Base-by-base conservation (phyloP, 2,797 vertebrate species). In the Intellagama lesueurii region DNA sequence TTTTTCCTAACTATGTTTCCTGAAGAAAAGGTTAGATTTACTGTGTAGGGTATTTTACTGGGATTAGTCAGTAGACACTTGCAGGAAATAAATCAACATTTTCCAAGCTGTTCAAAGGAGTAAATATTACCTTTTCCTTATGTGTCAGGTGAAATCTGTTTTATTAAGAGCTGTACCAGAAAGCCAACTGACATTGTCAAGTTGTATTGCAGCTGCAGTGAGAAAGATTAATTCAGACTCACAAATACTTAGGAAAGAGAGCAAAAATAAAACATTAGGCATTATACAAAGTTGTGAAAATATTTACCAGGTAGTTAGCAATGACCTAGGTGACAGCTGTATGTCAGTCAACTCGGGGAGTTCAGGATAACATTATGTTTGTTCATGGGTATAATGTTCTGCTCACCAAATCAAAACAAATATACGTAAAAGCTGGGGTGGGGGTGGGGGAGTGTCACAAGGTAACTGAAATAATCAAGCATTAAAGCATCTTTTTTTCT, bases 71-170 rank as follows among this genome's bases (percentile, higher is more conserved):
- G 60, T 85, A 69, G 52, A 64, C 79, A 28, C 60, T 40, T 85
- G 60, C 35, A 72, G 88, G 88, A 85, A 80, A 68, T 66, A 76
- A 83, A 85, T 80, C 76, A 85, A 80, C 76, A 80, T 85, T 89
- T 89, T 80, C 83, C 88, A 80, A 64, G 66, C 32, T 44, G 19
- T 85, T 80, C 52, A 35, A 32, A 85, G 35, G 35, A 83, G 32
- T 79, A 88, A 84, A 83, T 84, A 84, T 60, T 88, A 76, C 56
- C n/a, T 84, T 85, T 72, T 60, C 82, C 47, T 84, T 32, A 16
- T 40, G 32, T 35, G 19, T 80, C 68, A 89, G 81, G 26, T 84
- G 47, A 79, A 78, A 19, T 82, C 26, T 70, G 35, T 79, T 88
- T 64, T 7, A 70, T 52, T 77, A 88, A 70, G n/a, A 77, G 7